Evolutionary conservation across 2,797 vertebrate genomes (phyloP), one percentile per base, ranked within the genome.

Genomic region (Myotis planiceps): DNA sequence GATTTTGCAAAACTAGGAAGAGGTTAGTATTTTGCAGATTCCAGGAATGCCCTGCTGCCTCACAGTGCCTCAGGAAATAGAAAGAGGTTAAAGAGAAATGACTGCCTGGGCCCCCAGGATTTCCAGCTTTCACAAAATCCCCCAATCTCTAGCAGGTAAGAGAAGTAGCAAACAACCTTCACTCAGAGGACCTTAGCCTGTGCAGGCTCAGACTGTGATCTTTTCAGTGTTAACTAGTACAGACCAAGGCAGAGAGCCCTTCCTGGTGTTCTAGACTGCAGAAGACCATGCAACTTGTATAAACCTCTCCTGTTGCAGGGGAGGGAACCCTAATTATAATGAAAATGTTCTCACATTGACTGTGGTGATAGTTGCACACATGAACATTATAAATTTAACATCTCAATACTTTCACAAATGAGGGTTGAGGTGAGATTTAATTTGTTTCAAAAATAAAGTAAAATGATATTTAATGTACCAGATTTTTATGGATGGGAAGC

Each of bases 401-500:
- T 82, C 32, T 72, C 4, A 23, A 7, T 63, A 34, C 21, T 82
- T 32, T 51, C 47, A 55, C n/a, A 81, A 69, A 60, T 21, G n/a
- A 7, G 34, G 13, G 4, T 85, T 86, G 32, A 60, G 29, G 9
- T 88, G 39, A 68, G 16, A 37, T 92, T 93, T 75, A 74, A 86
- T 60, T 69, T 72, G 18, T 90, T 90, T 79, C 15, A 32, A 95
- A 68, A 96, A 78, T 34, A 68, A 90, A 92, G 2, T 68, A 74
- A 90, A 86, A 45, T 60, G 66, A 72, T 81, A 79, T 81, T 81
- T 49, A 79, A 75, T n/a, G n/a, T 37, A 25, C 29, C 80, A 91
- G 3, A 65, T 94, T 84, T 93, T 87, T 29, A 90, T 90, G 39
- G 25, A 76, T 89, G 27, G 42, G 89, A 76, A 76, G 86, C n/a